Base-by-base conservation (phyloP, 2,888 invertebrate genomes). In the Heliconius erato region DNA sequence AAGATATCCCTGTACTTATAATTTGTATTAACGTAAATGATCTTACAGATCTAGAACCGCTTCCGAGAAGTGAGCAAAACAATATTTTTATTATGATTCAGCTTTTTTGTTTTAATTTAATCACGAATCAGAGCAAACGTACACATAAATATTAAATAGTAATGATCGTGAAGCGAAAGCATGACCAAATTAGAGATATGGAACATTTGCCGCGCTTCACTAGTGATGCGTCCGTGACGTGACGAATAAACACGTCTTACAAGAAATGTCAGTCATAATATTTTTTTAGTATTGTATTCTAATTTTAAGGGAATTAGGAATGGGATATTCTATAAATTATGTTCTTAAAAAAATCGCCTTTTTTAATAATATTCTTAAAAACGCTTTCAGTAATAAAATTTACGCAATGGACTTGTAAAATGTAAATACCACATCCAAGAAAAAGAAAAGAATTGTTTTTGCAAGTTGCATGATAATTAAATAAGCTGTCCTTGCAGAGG, bases 141-240 rank as follows among this genome's bases (percentile, higher is more conserved):
- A 82, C 74, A 74, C 35, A 76, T 82, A 79, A 78, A 78, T 78
- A 78, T 78, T 85, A 83, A 85, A 83, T 74, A 84, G 72, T 83
- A 84, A 84, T 85, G 85, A 79, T 87, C 87, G 87, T 88, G 86
- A 84, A 88, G 76, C 84, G 93, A 94, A 93, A 93, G 93, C 92
- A 93, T 92, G 91, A 91, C 92, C 86, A 87, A 91, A 86, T 88
- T 88, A 86, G 88, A 88, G 85, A 83, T 87, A 88, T 87, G 88
- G 87, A 88, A 87, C 89, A 89, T 90, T 91, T 87, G 86, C 85
- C 85, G 84, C 90, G 93, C 89, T 91, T 90, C 91, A 94, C 92
- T 91, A 91, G 87, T 81, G 84, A 82, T 63, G 83, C 81, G 76
- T 86, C 85, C 85, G 85, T 86, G 85, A 86, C 83, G 71, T 67